Evolutionary conservation across 2,888 invertebrate genomes (phyloP), one percentile per base, ranked within the genome.

Genomic region (Sinhomidia bicolor): DNA sequence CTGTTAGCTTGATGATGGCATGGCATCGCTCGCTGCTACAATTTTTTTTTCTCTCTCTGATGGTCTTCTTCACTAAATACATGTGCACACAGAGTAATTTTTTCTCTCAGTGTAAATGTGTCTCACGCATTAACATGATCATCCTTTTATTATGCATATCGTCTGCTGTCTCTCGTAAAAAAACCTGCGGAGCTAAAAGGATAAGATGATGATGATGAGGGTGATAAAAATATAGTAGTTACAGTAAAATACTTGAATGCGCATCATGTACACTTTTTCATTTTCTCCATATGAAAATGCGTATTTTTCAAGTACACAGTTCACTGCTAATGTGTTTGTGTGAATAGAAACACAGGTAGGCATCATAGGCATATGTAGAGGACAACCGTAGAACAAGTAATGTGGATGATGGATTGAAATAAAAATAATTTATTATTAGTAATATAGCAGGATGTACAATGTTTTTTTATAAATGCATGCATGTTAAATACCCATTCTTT

Each of bases 41-140:
- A 4, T 51, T 2, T 29, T 17, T 71, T 41, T 36, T 71, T 41
- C 54, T 54, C 51, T n/a, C n/a, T n/a, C n/a, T n/a, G n/a, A n/a
- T n/a, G n/a, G n/a, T 51, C 78, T 10, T 51, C 14, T 12, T 51
- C 54, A 78, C 54, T 60, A 81, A 47, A 47, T 81, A 20, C 65
- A 65, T 81, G 41, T 65, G 62, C 14, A 62, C 62, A 80, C 79
- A 79, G n/a, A n/a, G n/a, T n/a, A n/a, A n/a, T n/a, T n/a, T n/a
- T n/a, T n/a, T n/a, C 29, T 62, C 20, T 26, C 12, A 51, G 54
- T 76, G 47, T 20, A 57, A 79, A 79, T 80, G 62, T 80, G 51
- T 65, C 81, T 65, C 47, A 81, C 81, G 81, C 65, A 81, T 65
- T 80, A 79, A 79, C 65, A 20, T 68, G 6, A 17, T 68, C 36